A percentile compares a stretch with the other conserved stretches of the same genome.
Evolutionary conservation across 2,113 vertebrate genomes (phyloP).

Genomic region (Hydropotes inermis): DNA sequence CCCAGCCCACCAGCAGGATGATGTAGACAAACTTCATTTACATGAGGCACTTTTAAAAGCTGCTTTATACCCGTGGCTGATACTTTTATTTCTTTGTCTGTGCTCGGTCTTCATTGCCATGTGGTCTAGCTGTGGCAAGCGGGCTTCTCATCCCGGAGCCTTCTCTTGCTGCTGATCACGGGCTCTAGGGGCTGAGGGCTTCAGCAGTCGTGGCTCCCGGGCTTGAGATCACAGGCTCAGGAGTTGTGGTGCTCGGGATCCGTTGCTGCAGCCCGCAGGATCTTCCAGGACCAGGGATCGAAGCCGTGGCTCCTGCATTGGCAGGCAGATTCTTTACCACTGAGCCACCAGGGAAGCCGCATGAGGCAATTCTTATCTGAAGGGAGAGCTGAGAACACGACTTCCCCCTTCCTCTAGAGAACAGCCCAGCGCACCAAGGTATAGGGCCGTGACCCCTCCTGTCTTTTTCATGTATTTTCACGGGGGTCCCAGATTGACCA

Average conservation of each 20-base stretch:
- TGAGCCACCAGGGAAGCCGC: background rate
- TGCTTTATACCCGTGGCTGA: background rate
- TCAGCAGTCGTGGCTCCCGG: background rate
- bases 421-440: fast-evolving
- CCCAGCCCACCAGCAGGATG: too few species aligned
- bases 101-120: fast-evolving
- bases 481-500: background rate
- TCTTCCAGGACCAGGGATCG: background rate
- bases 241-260: background rate
- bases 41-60: background rate
- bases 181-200: background rate
- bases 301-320: background rate
- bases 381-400: background rate
- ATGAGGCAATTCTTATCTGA: background rate
- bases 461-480: too few species aligned
- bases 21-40: background rate
- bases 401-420: too few species aligned
- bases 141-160: fast-evolving
- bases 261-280: fast-evolving
- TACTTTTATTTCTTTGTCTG: fast-evolving
- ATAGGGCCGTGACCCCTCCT: fast-evolving
- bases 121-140: background rate
- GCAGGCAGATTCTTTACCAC: background rate
- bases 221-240: background rate
- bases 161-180: background rate